Evolutionary conservation across 2,113 vertebrate genomes (phyloP), one percentile per base, ranked within the genome.

Genomic region (Hippocampus guttulatus): DNA sequence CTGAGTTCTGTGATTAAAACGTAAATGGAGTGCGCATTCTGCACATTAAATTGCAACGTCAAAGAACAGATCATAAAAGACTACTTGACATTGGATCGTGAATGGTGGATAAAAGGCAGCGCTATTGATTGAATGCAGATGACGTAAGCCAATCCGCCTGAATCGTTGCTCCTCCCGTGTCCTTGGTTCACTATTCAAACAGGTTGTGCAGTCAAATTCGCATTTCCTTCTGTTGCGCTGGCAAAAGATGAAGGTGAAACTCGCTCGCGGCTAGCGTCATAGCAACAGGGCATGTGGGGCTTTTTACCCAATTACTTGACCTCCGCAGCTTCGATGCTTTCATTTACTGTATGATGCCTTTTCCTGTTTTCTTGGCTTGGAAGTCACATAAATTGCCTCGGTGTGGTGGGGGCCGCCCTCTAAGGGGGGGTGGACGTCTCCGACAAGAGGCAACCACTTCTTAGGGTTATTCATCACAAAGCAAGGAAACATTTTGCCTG

Each of bases 81-180:
- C 57, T 30, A 18, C 58, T 61, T 61, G 58, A 61, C 58, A 61
- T 61, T 61, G 58, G 27, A 33, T 43, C 25, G 70, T 82, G 75
- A 71, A 71, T 75, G 5, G 55, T 30, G 69, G 78, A 86, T 78
- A 88, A 88, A 84, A 58, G 75, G 72, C 70, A 23, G 57, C 69
- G 85, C 79, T 41, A 74, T 78, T 78, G 84, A 84, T 84, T 85
- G 80, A 82, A 80, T 83, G 83, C 76, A 81, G 80, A 84, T 64
- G 73, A 73, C 79, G 85, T 78, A 86, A 85, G 78, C 68, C 73
- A 84, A 77, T 60, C 65, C 62, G 74, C 70, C 64, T 85, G 75
- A 79, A 80, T 79, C 52, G 67, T 30, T 77, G 82, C 84, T 86
- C 74, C 77, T 76, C 62, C 30, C 20, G 79, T 75, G 82, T 84